Conservation (phyloP, 2,113 vertebrate species). For the Pseudolaguvia tuberculata region DNA sequence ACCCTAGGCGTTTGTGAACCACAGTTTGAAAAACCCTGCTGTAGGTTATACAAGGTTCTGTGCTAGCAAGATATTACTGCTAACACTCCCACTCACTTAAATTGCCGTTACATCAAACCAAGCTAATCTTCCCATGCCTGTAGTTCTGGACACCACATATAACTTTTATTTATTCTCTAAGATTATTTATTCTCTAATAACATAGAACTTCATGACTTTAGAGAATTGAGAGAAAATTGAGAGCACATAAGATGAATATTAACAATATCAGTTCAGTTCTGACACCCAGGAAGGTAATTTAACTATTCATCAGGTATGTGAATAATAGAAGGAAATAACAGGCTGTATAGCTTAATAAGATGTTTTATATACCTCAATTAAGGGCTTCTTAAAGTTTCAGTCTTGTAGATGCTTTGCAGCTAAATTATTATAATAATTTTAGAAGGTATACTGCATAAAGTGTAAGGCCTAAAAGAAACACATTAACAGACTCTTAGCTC, state of each 20-base stretch:
- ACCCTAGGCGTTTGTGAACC: no score
- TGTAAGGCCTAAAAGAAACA: no score
- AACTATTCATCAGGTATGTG: not conserved
- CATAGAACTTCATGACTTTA: not conserved
- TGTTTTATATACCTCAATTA: conserved; percentile 11
- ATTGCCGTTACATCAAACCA: not conserved
- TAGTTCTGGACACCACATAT: conserved; percentile 22
- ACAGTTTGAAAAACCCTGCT: no score
- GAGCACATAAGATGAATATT: not conserved
- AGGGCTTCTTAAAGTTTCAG: not conserved
- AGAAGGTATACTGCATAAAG: not conserved
- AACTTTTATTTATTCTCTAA: not conserved
- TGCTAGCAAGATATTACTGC: no score
- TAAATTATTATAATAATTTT: not conserved
- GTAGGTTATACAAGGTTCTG: no score
- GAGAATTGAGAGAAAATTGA: not conserved
- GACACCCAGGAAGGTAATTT: not conserved
- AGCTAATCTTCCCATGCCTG: not conserved
- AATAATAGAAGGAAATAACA: not conserved
- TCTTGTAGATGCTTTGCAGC: not conserved
- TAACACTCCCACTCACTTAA: not conserved
- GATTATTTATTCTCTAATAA: conserved; percentile 22
- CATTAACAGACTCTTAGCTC: no score
- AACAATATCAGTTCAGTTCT: not conserved
- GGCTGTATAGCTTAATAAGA: not conserved